Evolutionary conservation across 2,888 invertebrate species (phyloP).

Genomic region (Ophion ventricosus): DNA sequence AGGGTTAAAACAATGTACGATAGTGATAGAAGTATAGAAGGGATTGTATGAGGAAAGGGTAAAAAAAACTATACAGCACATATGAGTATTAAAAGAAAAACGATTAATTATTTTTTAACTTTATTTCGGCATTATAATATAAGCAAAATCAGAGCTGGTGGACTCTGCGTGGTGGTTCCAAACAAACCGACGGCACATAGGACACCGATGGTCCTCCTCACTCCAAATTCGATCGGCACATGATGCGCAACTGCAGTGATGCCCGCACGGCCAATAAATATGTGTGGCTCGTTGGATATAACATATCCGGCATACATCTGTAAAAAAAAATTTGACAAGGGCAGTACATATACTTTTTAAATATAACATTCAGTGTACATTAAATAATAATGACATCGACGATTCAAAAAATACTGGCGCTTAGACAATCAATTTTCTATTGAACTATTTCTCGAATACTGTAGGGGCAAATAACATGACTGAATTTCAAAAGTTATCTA

Average conservation of each 20-base stretch:
- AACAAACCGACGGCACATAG: slow-evolving; percentile 3
- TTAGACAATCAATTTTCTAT: slow-evolving; percentile 9
- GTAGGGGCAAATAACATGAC: slow-evolving; percentile 5
- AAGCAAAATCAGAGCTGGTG: no score
- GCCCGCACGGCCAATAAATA: not conserved
- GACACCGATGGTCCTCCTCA: slow-evolving; percentile 5
- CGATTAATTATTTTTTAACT: no score
- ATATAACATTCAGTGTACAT: not conserved
- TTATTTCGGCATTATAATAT: no score
- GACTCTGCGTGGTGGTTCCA: not conserved
- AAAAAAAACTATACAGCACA: no score
- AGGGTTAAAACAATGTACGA: slow-evolving; percentile 3
- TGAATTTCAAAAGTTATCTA: slow-evolving; percentile 5
- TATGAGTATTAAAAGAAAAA: no score
- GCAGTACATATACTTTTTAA: slow-evolving; percentile 1
- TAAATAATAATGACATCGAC: slow-evolving; percentile 6
- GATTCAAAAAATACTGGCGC: slow-evolving; percentile 8
- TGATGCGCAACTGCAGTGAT: not conserved
- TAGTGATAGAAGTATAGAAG: not conserved
- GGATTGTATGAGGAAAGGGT: no score
- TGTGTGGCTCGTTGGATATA: not conserved
- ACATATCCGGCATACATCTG: not conserved
- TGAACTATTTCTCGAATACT: slow-evolving; percentile 57
- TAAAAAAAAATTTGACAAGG: not conserved
- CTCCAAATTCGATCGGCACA: slow-evolving; percentile 6